Percentiles rank a stretch among this genome's conserved stretches.
phyloP scores from a whole-genome alignment of 2,888 invertebrate genomes.

The Anodontia alba region DNA sequence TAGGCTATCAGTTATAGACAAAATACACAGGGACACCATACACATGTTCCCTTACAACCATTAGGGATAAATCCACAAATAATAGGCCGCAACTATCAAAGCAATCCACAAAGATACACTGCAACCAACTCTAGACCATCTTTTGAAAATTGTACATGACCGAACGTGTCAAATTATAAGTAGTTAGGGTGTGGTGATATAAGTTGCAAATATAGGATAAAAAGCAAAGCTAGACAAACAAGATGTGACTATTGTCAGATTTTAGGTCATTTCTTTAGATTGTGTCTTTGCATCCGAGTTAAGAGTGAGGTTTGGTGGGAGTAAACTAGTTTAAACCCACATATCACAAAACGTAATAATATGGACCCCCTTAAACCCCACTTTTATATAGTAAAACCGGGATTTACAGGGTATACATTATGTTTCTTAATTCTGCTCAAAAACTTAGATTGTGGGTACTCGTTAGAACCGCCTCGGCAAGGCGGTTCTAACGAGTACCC shows the following conservation, averaged over 20 bases:
- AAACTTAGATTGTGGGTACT: too few species aligned
- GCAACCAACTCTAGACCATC: background rate
- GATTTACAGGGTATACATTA: too few species aligned
- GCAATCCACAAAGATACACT: background rate
- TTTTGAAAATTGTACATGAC: background rate
- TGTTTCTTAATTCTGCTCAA: too few species aligned
- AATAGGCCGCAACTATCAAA: background rate
- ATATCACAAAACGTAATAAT: too few species aligned
- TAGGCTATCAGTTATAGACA: background rate
- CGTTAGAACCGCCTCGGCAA: too few species aligned
- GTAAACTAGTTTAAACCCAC: too few species aligned
- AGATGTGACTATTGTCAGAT: background rate
- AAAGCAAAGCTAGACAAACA: background rate
- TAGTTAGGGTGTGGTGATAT: background rate
- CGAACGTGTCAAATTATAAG: background rate
- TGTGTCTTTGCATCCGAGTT: too few species aligned
- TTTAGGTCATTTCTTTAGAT: background rate
- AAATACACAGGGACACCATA: background rate
- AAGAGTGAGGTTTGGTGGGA: too few species aligned
- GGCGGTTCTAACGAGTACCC: too few species aligned
- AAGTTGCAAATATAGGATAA: background rate
- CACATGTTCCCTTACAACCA: background rate
- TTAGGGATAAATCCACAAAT: background rate
- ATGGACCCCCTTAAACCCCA: too few species aligned
- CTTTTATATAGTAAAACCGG: too few species aligned